These are phyloP conservation scores for Jaculus jaculus DNA, from an alignment of 2,113 vertebrate species.

Conservation along the genomic window DNA sequence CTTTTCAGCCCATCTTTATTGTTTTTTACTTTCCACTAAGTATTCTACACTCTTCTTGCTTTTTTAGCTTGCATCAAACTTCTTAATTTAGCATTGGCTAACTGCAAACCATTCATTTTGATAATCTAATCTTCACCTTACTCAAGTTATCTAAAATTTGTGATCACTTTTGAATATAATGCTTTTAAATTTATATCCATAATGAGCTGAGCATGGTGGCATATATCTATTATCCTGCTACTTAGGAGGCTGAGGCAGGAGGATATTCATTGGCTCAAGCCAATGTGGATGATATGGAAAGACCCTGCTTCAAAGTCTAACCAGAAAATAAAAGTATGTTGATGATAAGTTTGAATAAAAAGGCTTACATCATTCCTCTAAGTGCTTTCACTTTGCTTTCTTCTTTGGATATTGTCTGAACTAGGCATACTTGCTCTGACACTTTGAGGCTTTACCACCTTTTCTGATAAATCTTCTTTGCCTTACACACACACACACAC, in stretches of 20 bases:
- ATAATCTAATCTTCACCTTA: slow-evolving; percentile 55
- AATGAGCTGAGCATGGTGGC: not conserved
- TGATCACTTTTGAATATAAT: slow-evolving; percentile 35
- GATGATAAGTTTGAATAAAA: slow-evolving; percentile 6
- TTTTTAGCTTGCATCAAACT: slow-evolving; percentile 44
- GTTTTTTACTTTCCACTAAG: slow-evolving; percentile 60
- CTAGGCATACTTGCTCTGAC: too few relatives aligned
- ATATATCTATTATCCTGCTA: not conserved
- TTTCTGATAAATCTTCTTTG: too few relatives aligned
- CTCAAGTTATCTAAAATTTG: slow-evolving; percentile 45
- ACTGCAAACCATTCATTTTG: slow-evolving; percentile 55
- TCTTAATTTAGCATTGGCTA: slow-evolving; percentile 50
- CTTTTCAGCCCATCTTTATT: too few relatives aligned
- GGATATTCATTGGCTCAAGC: too few relatives aligned
- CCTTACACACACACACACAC: too few relatives aligned
- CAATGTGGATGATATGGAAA: not conserved
- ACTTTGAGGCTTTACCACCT: too few relatives aligned
- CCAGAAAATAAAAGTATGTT: not conserved
- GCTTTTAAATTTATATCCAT: slow-evolving; percentile 12
- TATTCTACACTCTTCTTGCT: slow-evolving; percentile 1
- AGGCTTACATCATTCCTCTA: slow-evolving; percentile 24
- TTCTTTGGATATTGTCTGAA: too few relatives aligned
- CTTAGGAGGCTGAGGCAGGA: not conserved
- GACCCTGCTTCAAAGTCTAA: not conserved
- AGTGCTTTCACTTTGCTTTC: not conserved